Evolutionary conservation across 2,888 invertebrate species (phyloP), one percentile per base, ranked within the genome.

Genomic region (Pachliopta kotzebuea): DNA sequence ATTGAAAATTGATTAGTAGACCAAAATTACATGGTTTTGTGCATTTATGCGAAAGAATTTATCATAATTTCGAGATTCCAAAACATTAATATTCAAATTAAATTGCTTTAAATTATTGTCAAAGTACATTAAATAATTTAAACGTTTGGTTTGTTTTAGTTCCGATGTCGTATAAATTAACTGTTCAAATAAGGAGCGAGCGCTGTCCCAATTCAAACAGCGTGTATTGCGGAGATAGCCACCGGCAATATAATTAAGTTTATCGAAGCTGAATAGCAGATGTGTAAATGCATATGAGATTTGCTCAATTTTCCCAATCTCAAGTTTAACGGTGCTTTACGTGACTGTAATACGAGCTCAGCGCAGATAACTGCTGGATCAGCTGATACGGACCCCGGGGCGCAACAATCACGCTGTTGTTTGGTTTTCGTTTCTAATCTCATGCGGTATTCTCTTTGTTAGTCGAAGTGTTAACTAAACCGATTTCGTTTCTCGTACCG

Each of bases 241-340:
- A 42, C 42, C 17, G n/a, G 56, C 59, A 53, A 57, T 56, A 57
- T 60, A 60, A 61, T 60, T 53, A 65, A 60, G 60, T 61, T 65
- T 65, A 65, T 65, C 56, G 31, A 65, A 65, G 56, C 53, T 56
- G 59, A 59, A 59, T 59, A 55, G 31, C 56, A 56, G 56, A 65
- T 65, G 65, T 65, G 65, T 65, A 56, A 65, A 60, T 61, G 65
- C 56, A 65, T 60, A 64, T 57, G 65, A 61, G 60, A 65, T 60
- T 61, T 61, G 65, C 52, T n/a, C 60, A 65, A 60, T 60, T 65
- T 65, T 53, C 60, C 52, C 60, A 60, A 57, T 57, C 62, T 53
- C 62, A 63, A 42, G 31, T 57, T 53, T 29, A 64, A 64, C 42
- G 29, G 37, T 60, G 60, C 64, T 56, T 57, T 61, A 65, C 50